Evolutionary conservation across 2,888 invertebrate genomes (phyloP).

Genomic region (Ecdyonurus torrentis): DNA sequence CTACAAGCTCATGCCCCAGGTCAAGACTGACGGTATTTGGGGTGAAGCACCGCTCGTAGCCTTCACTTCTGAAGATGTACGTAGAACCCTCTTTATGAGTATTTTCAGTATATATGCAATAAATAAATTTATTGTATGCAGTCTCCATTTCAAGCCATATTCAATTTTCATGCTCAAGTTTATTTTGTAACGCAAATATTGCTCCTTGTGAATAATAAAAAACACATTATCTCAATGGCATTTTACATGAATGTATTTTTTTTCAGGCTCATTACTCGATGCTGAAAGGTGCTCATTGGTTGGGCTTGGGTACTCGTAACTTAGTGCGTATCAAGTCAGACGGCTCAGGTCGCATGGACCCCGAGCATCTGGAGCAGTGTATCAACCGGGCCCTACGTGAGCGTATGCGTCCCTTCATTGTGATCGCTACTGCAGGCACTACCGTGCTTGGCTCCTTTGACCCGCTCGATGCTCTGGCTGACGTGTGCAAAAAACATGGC

Average conservation of each 20-base stretch:
- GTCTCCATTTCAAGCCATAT: too few relatives aligned
- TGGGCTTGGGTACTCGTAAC: slow-evolving; percentile 69
- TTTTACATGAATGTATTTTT: too few relatives aligned
- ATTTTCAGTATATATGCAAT: too few relatives aligned
- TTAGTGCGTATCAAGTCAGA: slow-evolving; percentile 48
- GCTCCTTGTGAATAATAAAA: too few relatives aligned
- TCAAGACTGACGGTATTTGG: slow-evolving; percentile 48
- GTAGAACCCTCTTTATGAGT: too few relatives aligned
- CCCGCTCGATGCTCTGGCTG: slow-evolving; percentile 46
- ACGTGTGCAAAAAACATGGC: slow-evolving; percentile 44
- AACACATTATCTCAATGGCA: too few relatives aligned
- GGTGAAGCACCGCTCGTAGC: slow-evolving; percentile 44
- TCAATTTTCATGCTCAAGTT: too few relatives aligned
- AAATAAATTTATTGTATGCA: too few relatives aligned
- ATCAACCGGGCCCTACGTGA: slow-evolving; percentile 26
- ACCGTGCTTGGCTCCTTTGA: slow-evolving; percentile 76
- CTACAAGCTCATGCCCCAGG: slow-evolving; percentile 44
- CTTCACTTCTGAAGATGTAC: slow-evolving; percentile 61
- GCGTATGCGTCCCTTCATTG: slow-evolving; percentile 39
- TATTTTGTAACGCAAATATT: too few relatives aligned
- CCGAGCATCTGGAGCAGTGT: slow-evolving; percentile 38
- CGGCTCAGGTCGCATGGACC: slow-evolving; percentile 45
- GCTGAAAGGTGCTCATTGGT: slow-evolving; percentile 61
- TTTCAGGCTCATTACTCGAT: slow-evolving; percentile 65
- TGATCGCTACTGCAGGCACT: slow-evolving; percentile 62